Evolutionary conservation across 2,888 invertebrate genomes (phyloP), one percentile per base, ranked within the genome.

Genomic region (Encarsia formosa): DNA sequence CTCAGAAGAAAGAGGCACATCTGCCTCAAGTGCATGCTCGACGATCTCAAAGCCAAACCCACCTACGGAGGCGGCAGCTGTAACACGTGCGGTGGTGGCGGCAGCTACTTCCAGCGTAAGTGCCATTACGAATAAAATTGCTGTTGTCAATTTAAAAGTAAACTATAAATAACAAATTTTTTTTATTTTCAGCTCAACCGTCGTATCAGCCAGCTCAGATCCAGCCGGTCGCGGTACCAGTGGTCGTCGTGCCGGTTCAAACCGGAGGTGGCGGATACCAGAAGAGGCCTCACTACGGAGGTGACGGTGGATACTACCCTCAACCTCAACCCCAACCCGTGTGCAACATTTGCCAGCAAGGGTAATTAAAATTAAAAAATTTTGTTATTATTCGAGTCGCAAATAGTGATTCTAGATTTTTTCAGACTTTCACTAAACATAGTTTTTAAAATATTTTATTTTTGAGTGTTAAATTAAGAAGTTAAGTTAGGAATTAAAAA

Each of bases 1-100:
- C 38, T 64, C 1, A 68, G 73, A 41, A 66, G 60, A 42, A 69
- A 61, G 54, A 63, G 73, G 20, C 59, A 65, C 8, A 44, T 60
- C 5, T 69, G 68, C 32, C 23, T 65, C 2, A 66, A 64, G 44
- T 70, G 72, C 45, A 45, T 51, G 32, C 42, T 52, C 31, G 50
- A 50, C 9, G 35, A 31, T 34, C 23, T 42, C 35, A 29, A 41
- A 34, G 32, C 6, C 26, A 34, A 15, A 19, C 52, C 18, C 41
- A 35, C 34, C 40, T 39, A 8, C 34, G 29, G 19, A 34, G 23
- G 26, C 29, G 55, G 57, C 9, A 52, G 56, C 2, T 52, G 55
- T 24, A 18, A 50, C 18, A 55, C 56, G 2, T 55, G 59, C 5
- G 54, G 59, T 5, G 49, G 61, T 16, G 48, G 56, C 31, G 52